Conservation (phyloP, 2,113 vertebrate species). For the Vanacampus margaritifer region DNA sequence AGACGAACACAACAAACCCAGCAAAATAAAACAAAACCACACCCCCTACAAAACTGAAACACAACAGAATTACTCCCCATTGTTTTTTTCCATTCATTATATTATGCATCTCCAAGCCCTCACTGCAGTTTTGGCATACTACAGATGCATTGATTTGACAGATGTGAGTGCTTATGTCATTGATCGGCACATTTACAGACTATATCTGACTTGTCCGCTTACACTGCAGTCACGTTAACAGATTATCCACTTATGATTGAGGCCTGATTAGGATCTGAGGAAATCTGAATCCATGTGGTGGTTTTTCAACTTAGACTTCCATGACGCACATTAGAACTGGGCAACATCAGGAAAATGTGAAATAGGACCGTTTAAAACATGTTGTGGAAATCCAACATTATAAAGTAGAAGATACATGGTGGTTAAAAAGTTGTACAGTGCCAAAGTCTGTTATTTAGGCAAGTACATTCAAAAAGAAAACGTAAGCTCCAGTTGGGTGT, state of each 20-base stretch:
- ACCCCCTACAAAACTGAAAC: too few species aligned
- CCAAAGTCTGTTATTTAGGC: not conserved
- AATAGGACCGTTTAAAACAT: not conserved
- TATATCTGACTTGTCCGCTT: not conserved
- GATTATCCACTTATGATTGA: not conserved
- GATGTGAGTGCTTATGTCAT: too few species aligned
- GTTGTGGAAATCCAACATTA: not conserved
- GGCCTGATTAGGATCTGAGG: not conserved
- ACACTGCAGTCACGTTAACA: not conserved
- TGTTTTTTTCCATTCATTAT: too few species aligned
- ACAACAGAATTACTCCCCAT: too few species aligned
- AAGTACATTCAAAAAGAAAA: conserved; percentile 14
- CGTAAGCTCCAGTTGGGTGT: not conserved
- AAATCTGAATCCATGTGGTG: not conserved
- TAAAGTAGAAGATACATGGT: not conserved
- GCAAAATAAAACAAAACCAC: too few species aligned
- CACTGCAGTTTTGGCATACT: too few species aligned
- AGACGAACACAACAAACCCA: too few species aligned
- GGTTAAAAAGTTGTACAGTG: not conserved
- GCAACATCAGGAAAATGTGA: not conserved
- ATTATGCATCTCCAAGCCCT: too few species aligned
- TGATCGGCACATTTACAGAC: too few species aligned
- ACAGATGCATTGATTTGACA: too few species aligned
- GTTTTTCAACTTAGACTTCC: not conserved
- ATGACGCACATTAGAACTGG: not conserved